Evolutionary conservation across 1,140 invertebrate genomes (phyloP).

Genomic region (Archivesica marissinica): DNA sequence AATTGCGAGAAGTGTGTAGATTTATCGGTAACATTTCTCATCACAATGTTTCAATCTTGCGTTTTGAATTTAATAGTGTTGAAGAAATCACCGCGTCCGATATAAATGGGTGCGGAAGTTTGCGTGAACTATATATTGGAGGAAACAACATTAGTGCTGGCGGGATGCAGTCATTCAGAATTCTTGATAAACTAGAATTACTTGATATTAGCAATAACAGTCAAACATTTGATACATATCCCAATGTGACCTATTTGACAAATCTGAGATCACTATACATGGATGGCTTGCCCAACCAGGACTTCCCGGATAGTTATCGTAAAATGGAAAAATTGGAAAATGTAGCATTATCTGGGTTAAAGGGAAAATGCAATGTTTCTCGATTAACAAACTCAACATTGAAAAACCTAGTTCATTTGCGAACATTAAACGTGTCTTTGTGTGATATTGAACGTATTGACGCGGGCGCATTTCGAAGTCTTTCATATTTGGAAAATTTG

Average conservation of each 20-base stretch:
- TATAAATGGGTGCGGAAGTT: neutral
- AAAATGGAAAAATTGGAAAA: neutral
- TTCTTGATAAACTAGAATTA: neutral
- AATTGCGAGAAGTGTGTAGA: no score
- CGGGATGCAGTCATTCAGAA: neutral
- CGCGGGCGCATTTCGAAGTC: conserved; percentile 27
- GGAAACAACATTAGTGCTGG: neutral
- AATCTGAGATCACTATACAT: neutral
- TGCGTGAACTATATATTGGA: neutral
- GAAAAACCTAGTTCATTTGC: neutral
- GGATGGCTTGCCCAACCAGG: neutral
- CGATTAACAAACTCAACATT: neutral
- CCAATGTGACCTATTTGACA: neutral
- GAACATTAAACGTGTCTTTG: conserved; percentile 10
- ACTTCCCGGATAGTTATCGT: neutral
- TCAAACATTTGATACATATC: neutral
- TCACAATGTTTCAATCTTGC: neutral
- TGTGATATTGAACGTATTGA: conserved; percentile 32
- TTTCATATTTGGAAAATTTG: conserved; percentile 23
- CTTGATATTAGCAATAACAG: neutral
- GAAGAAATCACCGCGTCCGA: neutral
- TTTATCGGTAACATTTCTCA: no score
- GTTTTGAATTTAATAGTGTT: neutral
- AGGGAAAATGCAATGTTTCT: neutral
- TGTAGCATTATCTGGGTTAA: neutral